Conservation (phyloP, 2,888 invertebrate species). For the Meghimatium bilineatum region DNA sequence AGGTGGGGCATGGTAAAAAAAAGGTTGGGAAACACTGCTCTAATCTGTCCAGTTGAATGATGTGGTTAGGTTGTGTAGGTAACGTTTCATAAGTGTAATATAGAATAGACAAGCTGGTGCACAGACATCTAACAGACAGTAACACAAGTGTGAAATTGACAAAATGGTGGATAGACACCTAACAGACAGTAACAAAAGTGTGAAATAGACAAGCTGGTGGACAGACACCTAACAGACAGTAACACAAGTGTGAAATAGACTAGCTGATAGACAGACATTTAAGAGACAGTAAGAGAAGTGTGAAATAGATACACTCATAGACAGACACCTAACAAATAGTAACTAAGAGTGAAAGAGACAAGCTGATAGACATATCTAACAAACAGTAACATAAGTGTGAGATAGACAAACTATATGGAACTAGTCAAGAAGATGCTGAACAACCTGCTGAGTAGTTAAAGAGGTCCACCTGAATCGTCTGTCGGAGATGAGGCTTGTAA, state of each 20-base stretch:
- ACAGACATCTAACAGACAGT: too few relatives aligned
- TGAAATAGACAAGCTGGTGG: too few relatives aligned
- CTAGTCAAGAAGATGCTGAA: background rate
- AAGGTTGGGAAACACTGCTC: too few relatives aligned
- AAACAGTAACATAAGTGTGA: background rate
- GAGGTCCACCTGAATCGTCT: conserved; percentile 69
- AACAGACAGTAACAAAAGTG: too few relatives aligned
- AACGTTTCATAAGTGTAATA: too few relatives aligned
- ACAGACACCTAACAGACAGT: too few relatives aligned
- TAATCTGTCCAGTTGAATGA: too few relatives aligned
- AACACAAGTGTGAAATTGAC: too few relatives aligned
- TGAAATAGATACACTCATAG: background rate
- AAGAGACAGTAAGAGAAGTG: background rate
- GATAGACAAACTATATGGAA: background rate
- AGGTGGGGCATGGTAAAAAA: too few relatives aligned
- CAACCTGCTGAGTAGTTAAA: conserved; percentile 60
- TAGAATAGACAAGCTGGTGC: background rate
- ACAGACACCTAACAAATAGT: background rate
- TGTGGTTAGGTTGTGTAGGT: too few relatives aligned
- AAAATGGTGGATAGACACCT: too few relatives aligned
- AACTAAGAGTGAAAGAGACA: background rate
- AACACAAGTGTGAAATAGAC: background rate
- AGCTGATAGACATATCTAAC: background rate
- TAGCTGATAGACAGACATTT: background rate
- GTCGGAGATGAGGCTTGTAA: conserved; percentile 71